Evolutionary conservation across 2,888 invertebrate genomes (phyloP), one percentile per base, ranked within the genome.

Genomic region (Troides oblongomaculatus): DNA sequence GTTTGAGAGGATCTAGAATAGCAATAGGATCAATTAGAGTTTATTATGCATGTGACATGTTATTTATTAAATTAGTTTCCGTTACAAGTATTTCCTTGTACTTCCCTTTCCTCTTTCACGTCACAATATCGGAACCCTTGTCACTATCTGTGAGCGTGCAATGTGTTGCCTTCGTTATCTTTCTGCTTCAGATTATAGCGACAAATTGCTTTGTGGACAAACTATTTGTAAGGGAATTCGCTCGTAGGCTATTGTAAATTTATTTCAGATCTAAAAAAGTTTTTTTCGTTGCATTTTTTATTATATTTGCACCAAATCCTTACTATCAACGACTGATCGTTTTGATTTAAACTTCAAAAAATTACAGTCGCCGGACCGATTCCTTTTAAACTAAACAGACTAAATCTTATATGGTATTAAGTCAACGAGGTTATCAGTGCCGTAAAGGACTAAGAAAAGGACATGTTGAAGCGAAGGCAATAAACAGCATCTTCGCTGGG

Each of bases 151-250:
- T 58, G 46, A 65, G 69, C 61, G n/a, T 50, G 61, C 65, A 61
- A 69, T 64, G 57, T 61, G 61, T 61, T 46, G 57, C 46, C 46
- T 57, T 65, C 65, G 25, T 69, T 65, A 69, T 69, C 69, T 69
- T 62, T 65, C 62, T 65, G 62, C 57, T 50, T 46, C 57, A 69
- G 65, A 69, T 69, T 69, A 69, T 65, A 62, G 58, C 65, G 69
- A 69, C 69, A 69, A 69, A 69, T 65, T 69, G 62, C 62, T 57
- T 58, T 64, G 69, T 39, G 69, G n/a, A 23, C 60, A 39, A 64
- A 69, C 53, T 69, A 60, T 64, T 60, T 64, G 36, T 53, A 56
- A 64, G 30, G 17, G 50, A 60, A 64, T 53, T 46, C 58, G n/a
- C 57, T 12, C 23, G 17, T 12, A 5, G 39, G 21, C 1, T 21